phyloP scores from a whole-genome alignment of 2,113 vertebrate species.

The Vulpes vulpes region DNA sequence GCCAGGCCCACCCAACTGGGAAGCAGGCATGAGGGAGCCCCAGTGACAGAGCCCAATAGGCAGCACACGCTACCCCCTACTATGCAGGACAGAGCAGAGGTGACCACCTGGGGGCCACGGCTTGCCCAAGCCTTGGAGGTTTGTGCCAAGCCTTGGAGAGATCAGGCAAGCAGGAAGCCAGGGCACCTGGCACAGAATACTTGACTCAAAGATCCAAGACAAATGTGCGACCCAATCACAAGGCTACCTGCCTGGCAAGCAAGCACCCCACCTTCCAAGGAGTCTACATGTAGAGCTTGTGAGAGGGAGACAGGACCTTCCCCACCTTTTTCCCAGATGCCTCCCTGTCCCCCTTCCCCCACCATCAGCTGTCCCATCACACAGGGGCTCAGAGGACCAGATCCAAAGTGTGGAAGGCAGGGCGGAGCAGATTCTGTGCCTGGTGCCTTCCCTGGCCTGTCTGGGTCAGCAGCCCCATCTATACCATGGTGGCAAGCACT shows the following conservation, averaged over 20 bases:
- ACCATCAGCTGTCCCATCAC: background rate
- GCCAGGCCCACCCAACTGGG: background rate
- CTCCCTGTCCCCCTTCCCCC: background rate
- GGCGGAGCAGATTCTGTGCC: background rate
- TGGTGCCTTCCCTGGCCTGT: background rate
- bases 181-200: background rate
- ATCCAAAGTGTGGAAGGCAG: background rate
- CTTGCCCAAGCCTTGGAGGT: background rate
- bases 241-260: background rate
- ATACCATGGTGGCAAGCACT: rapidly evolving
- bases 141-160: background rate
- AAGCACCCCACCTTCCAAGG: rapidly evolving
- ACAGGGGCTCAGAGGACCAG: background rate
- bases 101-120: background rate
- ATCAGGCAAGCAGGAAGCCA: background rate
- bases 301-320: background rate
- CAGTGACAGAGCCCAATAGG: background rate
- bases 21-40: too few species aligned
- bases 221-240: rapidly evolving
- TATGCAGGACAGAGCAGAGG: background rate
- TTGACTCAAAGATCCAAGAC: background rate
- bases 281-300: background rate
- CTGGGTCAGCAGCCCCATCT: background rate
- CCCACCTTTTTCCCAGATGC: background rate
- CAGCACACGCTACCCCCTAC: background rate